Conservation (phyloP, 2,888 invertebrate species). For the Ophonus ardosiacus region DNA sequence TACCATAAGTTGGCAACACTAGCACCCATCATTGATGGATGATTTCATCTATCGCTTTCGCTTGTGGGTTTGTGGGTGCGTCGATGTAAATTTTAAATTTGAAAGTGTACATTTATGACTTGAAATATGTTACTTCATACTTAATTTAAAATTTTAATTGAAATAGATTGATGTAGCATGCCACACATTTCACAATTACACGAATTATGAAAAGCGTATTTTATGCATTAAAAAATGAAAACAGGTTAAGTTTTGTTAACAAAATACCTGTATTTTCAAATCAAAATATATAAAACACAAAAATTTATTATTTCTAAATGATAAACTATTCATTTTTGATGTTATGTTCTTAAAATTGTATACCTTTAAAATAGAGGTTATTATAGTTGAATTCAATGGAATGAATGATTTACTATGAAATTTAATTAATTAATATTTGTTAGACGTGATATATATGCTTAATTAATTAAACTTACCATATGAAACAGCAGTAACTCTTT, state of each 20-base stretch:
- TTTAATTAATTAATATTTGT: background rate
- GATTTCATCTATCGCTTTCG: too few species aligned
- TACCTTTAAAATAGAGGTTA: background rate
- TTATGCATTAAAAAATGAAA: background rate
- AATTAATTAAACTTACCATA: background rate
- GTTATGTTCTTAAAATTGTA: background rate
- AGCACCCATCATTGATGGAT: constrained; percentile 1
- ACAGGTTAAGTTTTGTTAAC: background rate
- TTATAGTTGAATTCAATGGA: background rate
- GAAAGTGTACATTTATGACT: background rate
- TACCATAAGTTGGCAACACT: too few species aligned
- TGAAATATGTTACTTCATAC: background rate
- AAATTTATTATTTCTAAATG: background rate
- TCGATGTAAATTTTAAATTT: background rate
- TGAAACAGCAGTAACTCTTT: background rate
- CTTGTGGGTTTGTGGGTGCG: background rate
- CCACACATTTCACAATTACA: background rate
- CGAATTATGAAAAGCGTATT: background rate
- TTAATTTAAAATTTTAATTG: background rate
- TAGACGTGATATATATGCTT: background rate
- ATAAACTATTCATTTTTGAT: background rate
- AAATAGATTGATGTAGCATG: background rate
- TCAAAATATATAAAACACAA: background rate
- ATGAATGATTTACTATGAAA: background rate
- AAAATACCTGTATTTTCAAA: background rate